Conservation (phyloP, 2,797 vertebrate genomes). For the Gephyroberyx darwinii region DNA sequence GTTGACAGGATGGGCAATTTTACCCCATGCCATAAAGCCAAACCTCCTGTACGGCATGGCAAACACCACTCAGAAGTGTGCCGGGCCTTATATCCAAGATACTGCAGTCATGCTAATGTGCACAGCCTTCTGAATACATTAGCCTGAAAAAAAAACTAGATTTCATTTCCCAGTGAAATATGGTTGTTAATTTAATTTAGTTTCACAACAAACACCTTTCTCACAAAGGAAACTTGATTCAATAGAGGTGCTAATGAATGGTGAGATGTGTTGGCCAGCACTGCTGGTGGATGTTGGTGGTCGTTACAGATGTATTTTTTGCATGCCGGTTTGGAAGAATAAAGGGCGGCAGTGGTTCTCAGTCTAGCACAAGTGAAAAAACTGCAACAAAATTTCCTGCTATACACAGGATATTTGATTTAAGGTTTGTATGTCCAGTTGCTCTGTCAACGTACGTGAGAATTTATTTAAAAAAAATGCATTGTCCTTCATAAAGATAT, state of each 20-base stretch:
- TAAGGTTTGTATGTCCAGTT: no score
- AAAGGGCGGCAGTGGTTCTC: no score
- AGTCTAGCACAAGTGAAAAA: no score
- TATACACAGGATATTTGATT: no score
- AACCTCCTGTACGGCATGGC: background rate
- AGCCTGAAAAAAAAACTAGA: slow-evolving; percentile 29
- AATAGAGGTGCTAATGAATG: background rate
- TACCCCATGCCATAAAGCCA: background rate
- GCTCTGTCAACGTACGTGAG: no score
- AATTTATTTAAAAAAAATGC: no score
- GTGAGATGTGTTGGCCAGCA: background rate
- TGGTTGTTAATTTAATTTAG: slow-evolving; percentile 24
- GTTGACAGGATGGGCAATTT: slow-evolving; percentile 5
- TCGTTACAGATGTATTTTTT: no score
- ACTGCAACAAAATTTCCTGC: no score
- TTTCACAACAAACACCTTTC: slow-evolving; percentile 20
- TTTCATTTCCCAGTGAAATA: slow-evolving; percentile 34
- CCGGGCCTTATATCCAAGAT: slow-evolving; percentile 30
- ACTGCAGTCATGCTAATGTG: slow-evolving; percentile 43
- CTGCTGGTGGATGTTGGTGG: background rate
- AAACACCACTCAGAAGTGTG: slow-evolving; percentile 31
- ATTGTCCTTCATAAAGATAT: no score
- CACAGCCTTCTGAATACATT: slow-evolving; percentile 38
- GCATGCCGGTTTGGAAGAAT: no score
- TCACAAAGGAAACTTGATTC: slow-evolving; percentile 1